Conservation (phyloP, 2,888 invertebrate species). For the Schizotus pectinicornis region DNA sequence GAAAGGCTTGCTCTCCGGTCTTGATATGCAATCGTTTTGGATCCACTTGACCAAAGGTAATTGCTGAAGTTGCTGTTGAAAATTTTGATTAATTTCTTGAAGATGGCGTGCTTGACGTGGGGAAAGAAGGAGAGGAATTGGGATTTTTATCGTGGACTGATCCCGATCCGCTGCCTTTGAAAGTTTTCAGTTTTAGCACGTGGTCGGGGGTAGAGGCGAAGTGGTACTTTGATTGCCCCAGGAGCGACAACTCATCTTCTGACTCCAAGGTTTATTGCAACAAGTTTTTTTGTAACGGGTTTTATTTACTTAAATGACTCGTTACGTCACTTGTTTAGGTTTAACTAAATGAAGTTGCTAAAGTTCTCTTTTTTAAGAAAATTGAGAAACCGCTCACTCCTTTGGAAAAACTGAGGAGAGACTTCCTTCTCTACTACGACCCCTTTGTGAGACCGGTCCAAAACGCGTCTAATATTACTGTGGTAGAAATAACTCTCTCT, state of each 20-base stretch:
- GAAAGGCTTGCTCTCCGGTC: conserved; percentile 64
- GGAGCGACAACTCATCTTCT: conserved; percentile 48
- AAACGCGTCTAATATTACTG: conserved; percentile 40
- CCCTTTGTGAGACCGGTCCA: conserved; percentile 53
- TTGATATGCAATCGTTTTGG: conserved; percentile 71
- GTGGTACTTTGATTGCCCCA: conserved; percentile 72
- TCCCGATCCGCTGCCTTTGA: conserved; percentile 64
- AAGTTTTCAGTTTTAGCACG: conserved; percentile 72
- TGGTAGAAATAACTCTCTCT: conserved; percentile 43
- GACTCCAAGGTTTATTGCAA: conserved; percentile 39
- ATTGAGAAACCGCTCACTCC: conserved; percentile 59
- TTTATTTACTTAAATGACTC: no score
- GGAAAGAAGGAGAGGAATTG: conserved; percentile 66
- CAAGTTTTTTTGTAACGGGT: conserved; percentile 1
- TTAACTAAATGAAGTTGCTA: not conserved
- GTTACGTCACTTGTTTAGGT: not conserved
- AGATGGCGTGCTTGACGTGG: conserved; percentile 70
- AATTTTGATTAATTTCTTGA: conserved; percentile 23
- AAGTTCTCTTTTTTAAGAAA: conserved; percentile 46
- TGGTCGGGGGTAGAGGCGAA: conserved; percentile 71
- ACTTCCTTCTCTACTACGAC: conserved; percentile 61
- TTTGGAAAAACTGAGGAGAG: conserved; percentile 62
- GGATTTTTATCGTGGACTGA: conserved; percentile 69
- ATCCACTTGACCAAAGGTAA: conserved; percentile 66
- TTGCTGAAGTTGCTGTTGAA: not conserved